Evolutionary conservation across 2,797 vertebrate genomes (phyloP), one percentile per base, ranked within the genome.

Genomic region (Pagetopsis macropterus): DNA sequence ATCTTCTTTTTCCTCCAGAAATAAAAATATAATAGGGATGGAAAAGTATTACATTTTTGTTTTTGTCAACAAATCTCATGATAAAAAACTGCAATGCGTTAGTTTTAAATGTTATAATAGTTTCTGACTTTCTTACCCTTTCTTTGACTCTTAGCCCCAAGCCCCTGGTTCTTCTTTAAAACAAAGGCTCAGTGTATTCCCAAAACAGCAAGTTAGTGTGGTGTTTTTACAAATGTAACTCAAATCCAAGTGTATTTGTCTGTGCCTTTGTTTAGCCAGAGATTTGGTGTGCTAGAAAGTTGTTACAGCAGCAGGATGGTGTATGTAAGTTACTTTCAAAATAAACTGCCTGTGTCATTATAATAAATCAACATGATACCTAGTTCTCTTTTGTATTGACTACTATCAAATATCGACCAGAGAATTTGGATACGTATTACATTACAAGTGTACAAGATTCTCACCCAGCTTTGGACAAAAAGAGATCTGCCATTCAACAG

Each of bases 161-260:
- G 5, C 23, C 3, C 17, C n/a, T 3, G 17, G 5, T 37, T 46
- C 3, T 48, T 5, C 56, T 58, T 72, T 55, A 21, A 17, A 33
- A 41, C 33, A 73, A 59, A 65, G 40, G 21, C 45, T 63, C 37
- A 33, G 44, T 41, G 16, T 23, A 70, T 19, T 60, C 23, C 14
- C 43, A 46, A 41, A 71, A 52, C 41, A 49, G 46, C 15, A 37
- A 37, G 33, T 33, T 27, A 13, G 1, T 66, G 19, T 51, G 31
- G 44, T 17, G 52, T 37, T 51, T 63, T 40, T 16, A 4, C 31
- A 67, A 76, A 62, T 58, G 40, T 58, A 48, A 48, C 50, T 60
- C 7, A 21, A 69, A 49, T 19, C 44, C 3, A 64, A 59, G 33
- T 55, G 27, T 33, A 64, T 72, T 54, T 49, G 21, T 54, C 27